Evolutionary conservation across 2,113 vertebrate genomes (phyloP).

Genomic region (mouse (Mus musculus)): DNA sequence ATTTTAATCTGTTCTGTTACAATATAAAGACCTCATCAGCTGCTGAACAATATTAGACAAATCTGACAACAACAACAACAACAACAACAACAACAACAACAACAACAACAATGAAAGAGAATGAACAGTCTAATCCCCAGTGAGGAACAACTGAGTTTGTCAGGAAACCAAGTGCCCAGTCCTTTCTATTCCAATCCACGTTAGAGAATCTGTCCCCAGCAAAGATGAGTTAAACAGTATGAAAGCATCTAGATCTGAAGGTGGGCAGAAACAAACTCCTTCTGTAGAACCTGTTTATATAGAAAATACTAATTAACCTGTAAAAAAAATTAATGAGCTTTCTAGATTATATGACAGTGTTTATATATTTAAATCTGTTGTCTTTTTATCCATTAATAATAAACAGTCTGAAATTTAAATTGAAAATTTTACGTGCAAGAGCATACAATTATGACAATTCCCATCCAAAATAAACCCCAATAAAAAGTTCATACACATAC

Average conservation of each 20-base stretch:
- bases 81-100: too few species aligned
- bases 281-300: neutral
- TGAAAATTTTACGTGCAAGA: neutral
- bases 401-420: slow-evolving; percentile 16
- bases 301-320: neutral
- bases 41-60: neutral
- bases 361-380: neutral
- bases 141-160: neutral
- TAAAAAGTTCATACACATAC: neutral
- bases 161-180: neutral
- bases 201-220: neutral
- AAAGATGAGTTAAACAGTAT: neutral
- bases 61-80: neutral
- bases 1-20: neutral
- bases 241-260: neutral
- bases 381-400: neutral
- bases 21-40: neutral
- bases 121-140: neutral
- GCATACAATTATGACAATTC: neutral
- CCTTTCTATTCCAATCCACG: neutral
- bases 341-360: neutral
- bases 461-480: neutral
- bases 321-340: neutral
- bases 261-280: neutral
- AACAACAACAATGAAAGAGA: neutral